phyloP scores from a whole-genome alignment of 35 echinoderm and acorn worm genomes.

The Heliocidaris tuberculata region DNA sequence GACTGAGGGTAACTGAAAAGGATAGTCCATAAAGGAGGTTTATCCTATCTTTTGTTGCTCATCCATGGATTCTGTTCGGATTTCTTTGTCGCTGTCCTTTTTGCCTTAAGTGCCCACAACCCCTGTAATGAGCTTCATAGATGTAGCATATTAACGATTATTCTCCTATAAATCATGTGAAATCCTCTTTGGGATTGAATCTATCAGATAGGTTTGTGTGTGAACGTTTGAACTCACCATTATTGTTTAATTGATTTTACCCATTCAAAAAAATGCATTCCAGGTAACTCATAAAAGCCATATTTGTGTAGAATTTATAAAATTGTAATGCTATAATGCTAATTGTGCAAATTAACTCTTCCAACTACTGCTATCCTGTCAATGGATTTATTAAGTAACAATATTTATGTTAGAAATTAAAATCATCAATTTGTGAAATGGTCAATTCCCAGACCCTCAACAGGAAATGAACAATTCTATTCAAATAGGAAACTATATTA shows the following conservation, averaged over 20 bases:
- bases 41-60: neutral
- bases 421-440: neutral
- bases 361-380: neutral
- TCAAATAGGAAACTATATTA: neutral
- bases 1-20: neutral
- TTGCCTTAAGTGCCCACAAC: neutral
- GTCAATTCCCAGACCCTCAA: neutral
- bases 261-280: neutral
- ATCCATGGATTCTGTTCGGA: neutral
- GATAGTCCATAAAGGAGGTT: neutral
- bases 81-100: neutral
- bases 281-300: neutral
- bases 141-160: constrained; percentile 2
- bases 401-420: neutral
- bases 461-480: neutral
- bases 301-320: neutral
- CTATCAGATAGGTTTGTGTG: neutral
- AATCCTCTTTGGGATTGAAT: neutral
- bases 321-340: neutral
- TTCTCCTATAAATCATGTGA: neutral
- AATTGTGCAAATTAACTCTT: neutral
- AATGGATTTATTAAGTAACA: neutral
- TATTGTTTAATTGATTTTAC: neutral
- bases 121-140: neutral
- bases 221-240: neutral